Conservation (phyloP, 2,797 vertebrate species). For the Chaetophractus vellerosus region DNA sequence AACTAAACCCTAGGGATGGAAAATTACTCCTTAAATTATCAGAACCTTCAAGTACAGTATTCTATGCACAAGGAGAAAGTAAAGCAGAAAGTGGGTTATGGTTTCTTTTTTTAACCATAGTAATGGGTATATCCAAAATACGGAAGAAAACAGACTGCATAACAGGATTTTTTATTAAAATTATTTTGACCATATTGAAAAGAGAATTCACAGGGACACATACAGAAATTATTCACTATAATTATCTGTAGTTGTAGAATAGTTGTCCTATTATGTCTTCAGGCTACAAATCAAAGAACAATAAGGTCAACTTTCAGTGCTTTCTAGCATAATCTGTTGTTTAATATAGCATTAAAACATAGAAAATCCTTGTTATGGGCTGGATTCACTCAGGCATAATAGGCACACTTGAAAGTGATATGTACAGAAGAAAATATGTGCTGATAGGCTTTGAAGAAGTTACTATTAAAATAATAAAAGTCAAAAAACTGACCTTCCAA, state of each 20-base stretch:
- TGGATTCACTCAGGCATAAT: neutral
- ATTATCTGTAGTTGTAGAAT: neutral
- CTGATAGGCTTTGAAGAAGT: neutral
- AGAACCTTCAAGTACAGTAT: neutral
- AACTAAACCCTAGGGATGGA: neutral
- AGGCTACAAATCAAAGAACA: neutral
- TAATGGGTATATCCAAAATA: conserved; percentile 10
- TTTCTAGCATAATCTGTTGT: conserved; percentile 6
- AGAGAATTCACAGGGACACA: neutral
- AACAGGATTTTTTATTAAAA: conserved; percentile 32
- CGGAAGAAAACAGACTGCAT: neutral
- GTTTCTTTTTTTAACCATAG: neutral
- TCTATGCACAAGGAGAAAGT: neutral
- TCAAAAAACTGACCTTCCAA: neutral
- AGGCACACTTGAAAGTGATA: neutral
- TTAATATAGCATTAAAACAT: neutral
- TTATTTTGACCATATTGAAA: conserved; percentile 25
- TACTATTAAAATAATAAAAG: conserved; percentile 25
- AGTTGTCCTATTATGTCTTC: neutral
- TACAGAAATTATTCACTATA: neutral
- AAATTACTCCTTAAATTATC: neutral
- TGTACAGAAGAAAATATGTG: neutral
- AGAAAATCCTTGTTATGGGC: conserved; percentile 23
- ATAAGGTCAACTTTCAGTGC: neutral
- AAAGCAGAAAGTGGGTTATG: neutral